Base-by-base conservation (phyloP, 1,140 invertebrate species). In the Brachionus manjavacas region DNA sequence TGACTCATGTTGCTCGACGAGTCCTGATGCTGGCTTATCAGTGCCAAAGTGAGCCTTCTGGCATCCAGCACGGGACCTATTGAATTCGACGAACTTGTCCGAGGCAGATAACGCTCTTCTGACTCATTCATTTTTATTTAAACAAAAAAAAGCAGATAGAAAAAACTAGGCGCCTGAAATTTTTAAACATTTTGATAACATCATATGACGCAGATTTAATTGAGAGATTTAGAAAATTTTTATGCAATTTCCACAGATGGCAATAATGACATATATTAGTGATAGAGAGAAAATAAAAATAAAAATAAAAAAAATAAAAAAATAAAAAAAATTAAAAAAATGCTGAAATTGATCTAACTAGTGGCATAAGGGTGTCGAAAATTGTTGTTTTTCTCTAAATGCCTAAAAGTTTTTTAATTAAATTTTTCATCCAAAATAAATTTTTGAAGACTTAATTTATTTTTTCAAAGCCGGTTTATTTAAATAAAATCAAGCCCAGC, bases 191-290 rank as follows among this genome's bases (percentile, higher is more conserved):
- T 28, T 68, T 68, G 25, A 68, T 60, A 68, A 68, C 66, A 68
- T 68, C 66, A 68, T 68, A 68, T 68, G 66, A 68, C 66, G 28
- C 66, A 68, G 28, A 68, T 31, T 68, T 68, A 68, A 68, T 68
- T 68, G 66, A 68, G 66, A 68, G 25, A 68, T 12, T 31, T 31
- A 68, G 31, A 68, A 68, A 31, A 68, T 12, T 68, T 31, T 39
- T 68, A 68, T 68, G 31, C 28, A 39, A 72, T 41, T 72, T 72
- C 35, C 68, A 72, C 68, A 72, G 68, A 72, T 72, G 68, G 68
- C 20, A 72, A 72, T 72, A 43, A 72, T 41, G 31, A 41, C 68
- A 43, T 72, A 23, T 20, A 72, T 43, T 72, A 41, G 35, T 68
- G 25, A 28, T n/a, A 66, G 60, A 28, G 23, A 64, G 0, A 25